These are phyloP conservation scores for Atractosteus spatula DNA, from an alignment of 2,113 vertebrate species.

Conservation along the genomic window DNA sequence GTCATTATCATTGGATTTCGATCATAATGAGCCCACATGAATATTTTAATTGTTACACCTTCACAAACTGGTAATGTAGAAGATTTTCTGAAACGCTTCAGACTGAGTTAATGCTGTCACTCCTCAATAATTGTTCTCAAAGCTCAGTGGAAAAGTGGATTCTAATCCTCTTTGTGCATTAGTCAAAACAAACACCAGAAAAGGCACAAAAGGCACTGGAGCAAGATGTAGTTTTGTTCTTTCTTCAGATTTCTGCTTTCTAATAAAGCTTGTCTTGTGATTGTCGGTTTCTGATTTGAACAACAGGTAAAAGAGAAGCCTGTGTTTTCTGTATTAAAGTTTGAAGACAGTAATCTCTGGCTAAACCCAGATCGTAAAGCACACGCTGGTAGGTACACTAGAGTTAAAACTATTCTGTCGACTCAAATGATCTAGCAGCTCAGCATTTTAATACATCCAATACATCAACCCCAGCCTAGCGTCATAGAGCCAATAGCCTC, in stretches of 20 bases:
- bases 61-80: too few relatives aligned
- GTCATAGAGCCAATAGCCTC: background rate
- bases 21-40: too few relatives aligned
- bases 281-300: background rate
- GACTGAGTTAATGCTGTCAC: too few relatives aligned
- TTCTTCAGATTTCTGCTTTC: background rate
- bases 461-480: too few relatives aligned
- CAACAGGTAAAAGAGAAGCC: conserved; percentile 2
- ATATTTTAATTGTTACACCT: too few relatives aligned
- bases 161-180: background rate
- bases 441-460: background rate
- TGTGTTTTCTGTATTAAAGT: background rate
- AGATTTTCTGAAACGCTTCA: too few relatives aligned
- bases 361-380: conserved; percentile 1
- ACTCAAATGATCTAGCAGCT: background rate
- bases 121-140: too few relatives aligned
- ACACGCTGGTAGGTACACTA: background rate
- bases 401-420: background rate
- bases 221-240: background rate
- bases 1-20: background rate
- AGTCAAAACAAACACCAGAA: background rate
- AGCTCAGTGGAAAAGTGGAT: background rate
- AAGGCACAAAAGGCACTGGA: background rate
- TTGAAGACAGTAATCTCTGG: conserved; percentile 4
- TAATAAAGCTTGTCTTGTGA: conserved; percentile 7